Evolutionary conservation across 64 coral and sea anemone genomes (phyloP), one percentile per base, ranked within the genome.

Genomic region (Astreopora myriophthalma): DNA sequence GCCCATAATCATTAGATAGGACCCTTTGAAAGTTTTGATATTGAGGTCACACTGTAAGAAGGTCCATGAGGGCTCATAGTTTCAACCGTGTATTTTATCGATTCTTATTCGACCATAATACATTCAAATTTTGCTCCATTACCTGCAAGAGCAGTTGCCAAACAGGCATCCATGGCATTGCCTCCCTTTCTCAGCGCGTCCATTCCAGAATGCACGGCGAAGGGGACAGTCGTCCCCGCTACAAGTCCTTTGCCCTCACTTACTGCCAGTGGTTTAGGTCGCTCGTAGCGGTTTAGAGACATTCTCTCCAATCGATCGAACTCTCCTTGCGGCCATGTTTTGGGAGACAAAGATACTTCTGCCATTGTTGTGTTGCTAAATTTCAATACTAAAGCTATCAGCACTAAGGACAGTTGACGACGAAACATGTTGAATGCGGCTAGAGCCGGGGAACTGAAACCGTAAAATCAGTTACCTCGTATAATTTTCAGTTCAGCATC

Each of bases 101-200:
- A 6, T 48, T 48, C 12, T 12, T 12, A 12, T 6, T n/a, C n/a
- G 20, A 8, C 7, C 7, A 58, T 16, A 58, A 58, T 19, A 2
- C 7, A 58, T 16, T 58, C 2, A 16, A 80, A 23, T 49, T 1
- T 51, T 58, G 36, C 61, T n/a, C n/a, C 12, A 19, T 68, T 58
- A 92, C 90, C 90, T 75, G 90, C 20, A 55, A 92, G 48, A 0
- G 90, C 90, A 8, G 90, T 92, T 7, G 90, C 80, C 17, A 92
- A 40, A 77, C 90, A 92, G 22, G 90, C 90, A 86, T 92, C 80
- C 90, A 92, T 92, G 2, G 90, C 90, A 30, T 85, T 92, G 3
- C 90, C 90, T 60, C 90, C 90, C 19, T 92, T 84, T 19, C 73
- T 84, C 22, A 92, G 71, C 27, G 90, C 90, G 37, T 85, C 90